Base-by-base conservation (phyloP, 2,888 invertebrate species). In the Hydrotaea cyrtoneurina region DNA sequence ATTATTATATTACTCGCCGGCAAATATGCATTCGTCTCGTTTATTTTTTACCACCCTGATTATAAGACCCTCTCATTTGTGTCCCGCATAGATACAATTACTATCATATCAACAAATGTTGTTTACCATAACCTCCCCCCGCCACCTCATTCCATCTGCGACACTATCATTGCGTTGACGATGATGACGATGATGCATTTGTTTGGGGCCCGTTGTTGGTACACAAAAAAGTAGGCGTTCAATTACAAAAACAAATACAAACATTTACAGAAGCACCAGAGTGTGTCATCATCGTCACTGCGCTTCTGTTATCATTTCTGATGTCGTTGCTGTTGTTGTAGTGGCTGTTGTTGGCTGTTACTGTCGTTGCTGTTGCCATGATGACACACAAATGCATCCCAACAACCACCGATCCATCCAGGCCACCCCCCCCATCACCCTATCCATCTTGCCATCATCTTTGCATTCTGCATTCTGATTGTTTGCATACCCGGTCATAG, bases 221-320 rank as follows among this genome's bases (percentile, higher is more conserved):
- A 50, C 62, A 75, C 17, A 82, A 73, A 83, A 82, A 82, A 69
- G 79, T 79, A 82, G 81, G 77, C 79, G 82, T 85, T 85, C 85
- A 85, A 85, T 85, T 79, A 82, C 81, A 85, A 82, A 85, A 82
- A 79, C 79, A 85, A 85, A 85, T 79, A 85, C 62, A 85, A 85
- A 85, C 82, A 79, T 81, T 84, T 81, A 31, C 73, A 82, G 73
- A 82, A 82, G 76, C 79, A 82, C 57, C 19, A 15, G 66, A 15
- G 74, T 71, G 55, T 76, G 74, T 31, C 75, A 78, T 78, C 78
- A 84, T 62, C 64, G 46, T 64, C 75, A 46, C 19, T 50, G 71
- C 31, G 11, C 31, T 11, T 50, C 50, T 50, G 50, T 50, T 50
- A 50, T 50, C 50, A 50, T 50, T 50, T 15, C 15, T 17, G 43